Base-by-base conservation (phyloP, 2,888 invertebrate species). In the Nomada goodeniana region DNA sequence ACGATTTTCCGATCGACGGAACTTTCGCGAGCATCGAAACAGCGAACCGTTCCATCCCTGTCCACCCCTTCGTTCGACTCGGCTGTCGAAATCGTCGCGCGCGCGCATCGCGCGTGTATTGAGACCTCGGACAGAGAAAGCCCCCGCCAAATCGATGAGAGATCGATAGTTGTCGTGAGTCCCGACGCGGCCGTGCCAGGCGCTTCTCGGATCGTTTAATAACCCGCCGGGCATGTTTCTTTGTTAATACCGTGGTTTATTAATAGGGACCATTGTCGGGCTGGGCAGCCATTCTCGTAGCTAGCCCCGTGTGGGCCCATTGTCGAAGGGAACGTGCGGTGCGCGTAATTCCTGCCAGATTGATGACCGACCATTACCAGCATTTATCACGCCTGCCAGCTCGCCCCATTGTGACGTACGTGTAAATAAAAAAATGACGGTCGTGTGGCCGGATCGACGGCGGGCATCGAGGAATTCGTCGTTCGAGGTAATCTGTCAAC, bases 311-410 rank as follows among this genome's bases (percentile, higher is more conserved):
- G 71, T 81, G 86, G 73, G 84, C 81, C 83, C 79, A 89, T 89
- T 89, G 88, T 89, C 87, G 60, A 77, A 84, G 85, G 76, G 84
- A 84, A 86, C 88, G 82, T 83, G 80, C 86, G 85, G 76, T 87
- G 88, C 87, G 85, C 88, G 87, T 89, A 89, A 88, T 90, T 90
- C 87, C 75, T 77, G 67, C 83, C 88, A 86, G 91, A 92, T 92
- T 91, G 91, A 92, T 92, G 91, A 89, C 89, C 87, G 86, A 88
- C 90, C 91, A 91, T 92, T 92, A 91, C 89, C 82, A 76, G 88
- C 89, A 92, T 92, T 92, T 91, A 92, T 92, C 91, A 89, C 88
- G 90, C 89, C 89, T 89, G 89, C 89, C 89, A 89, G 85, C 29
- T 61, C 23, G 84, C 77, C 77, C 83, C 86, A 86, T 87, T 88